Evolutionary conservation across 2,888 invertebrate genomes (phyloP).

Genomic region (Pogonocherus hispidulus): DNA sequence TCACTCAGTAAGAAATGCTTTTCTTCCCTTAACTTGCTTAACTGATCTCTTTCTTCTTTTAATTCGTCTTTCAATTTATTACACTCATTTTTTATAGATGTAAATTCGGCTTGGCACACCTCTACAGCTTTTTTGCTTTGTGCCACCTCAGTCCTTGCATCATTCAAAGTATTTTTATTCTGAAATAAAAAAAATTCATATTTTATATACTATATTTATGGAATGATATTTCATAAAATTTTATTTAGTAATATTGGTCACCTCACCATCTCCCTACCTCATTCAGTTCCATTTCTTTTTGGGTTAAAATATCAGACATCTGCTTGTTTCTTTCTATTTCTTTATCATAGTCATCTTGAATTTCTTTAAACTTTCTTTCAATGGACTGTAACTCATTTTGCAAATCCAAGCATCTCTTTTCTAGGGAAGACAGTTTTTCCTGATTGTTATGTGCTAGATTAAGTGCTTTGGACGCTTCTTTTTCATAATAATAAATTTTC

Average conservation of each 20-base stretch:
- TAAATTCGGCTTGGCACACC: conserved; percentile 65
- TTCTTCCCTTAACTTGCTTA: conserved; percentile 58
- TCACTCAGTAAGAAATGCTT: conserved; percentile 62
- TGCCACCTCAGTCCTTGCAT: conserved; percentile 62
- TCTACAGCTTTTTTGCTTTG: conserved; percentile 72
- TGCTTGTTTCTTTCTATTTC: conserved; percentile 69
- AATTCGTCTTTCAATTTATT: conserved; percentile 55
- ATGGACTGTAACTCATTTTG: conserved; percentile 66
- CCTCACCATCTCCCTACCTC: too few species aligned
- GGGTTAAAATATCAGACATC: conserved; percentile 74
- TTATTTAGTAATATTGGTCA: too few species aligned
- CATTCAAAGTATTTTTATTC: conserved; percentile 60
- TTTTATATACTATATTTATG: conserved; percentile 49
- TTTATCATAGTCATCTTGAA: conserved; percentile 50
- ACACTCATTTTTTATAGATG: conserved; percentile 59
- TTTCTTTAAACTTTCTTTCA: conserved; percentile 49
- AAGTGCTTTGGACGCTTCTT: conserved; percentile 80
- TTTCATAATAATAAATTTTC: conserved; percentile 76
- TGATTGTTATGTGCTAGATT: conserved; percentile 79
- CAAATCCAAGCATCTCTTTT: conserved; percentile 70
- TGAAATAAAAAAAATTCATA: conserved; percentile 46
- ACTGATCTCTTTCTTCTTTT: conserved; percentile 51
- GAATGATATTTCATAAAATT: too few species aligned
- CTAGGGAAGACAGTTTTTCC: conserved; percentile 74
- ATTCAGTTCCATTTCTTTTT: conserved; percentile 72